Conservation (phyloP, 2,888 invertebrate genomes). For the Lasioglossum lativentre region DNA sequence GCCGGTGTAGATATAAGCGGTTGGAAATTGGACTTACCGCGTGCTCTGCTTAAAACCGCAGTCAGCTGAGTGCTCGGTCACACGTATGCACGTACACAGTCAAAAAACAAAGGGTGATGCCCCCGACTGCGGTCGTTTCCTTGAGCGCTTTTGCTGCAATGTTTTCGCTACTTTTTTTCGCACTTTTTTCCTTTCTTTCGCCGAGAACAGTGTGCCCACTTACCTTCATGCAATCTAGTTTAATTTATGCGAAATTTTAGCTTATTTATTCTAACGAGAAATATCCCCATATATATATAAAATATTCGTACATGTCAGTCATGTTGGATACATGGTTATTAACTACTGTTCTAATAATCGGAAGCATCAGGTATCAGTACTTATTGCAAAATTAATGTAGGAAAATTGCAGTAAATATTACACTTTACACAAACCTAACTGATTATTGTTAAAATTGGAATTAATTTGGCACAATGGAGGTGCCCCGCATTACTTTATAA, state of each 20-base stretch:
- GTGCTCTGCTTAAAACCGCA: not conserved
- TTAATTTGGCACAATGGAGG: not conserved
- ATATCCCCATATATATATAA: not conserved
- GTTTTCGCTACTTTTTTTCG: not conserved
- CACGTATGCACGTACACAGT: not conserved
- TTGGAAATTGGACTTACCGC: not conserved
- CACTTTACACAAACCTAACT: not conserved
- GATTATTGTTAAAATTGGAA: not conserved
- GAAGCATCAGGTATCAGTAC: too few species aligned
- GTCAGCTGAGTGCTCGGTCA: conserved; percentile 9
- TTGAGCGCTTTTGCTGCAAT: not conserved
- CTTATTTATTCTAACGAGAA: not conserved
- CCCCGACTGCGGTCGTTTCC: conserved; percentile 5
- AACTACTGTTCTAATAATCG: not conserved
- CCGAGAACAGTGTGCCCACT: not conserved
- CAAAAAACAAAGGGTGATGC: not conserved
- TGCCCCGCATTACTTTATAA: not conserved
- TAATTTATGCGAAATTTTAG: not conserved
- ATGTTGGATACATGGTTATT: not conserved
- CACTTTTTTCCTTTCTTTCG: not conserved
- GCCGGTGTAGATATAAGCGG: not conserved
- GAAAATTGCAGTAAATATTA: not conserved
- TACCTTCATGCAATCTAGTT: not conserved
- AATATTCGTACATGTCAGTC: not conserved
- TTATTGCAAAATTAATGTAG: too few species aligned